Conservation (phyloP, 2,113 vertebrate species). For the Bothrops jararaca region DNA sequence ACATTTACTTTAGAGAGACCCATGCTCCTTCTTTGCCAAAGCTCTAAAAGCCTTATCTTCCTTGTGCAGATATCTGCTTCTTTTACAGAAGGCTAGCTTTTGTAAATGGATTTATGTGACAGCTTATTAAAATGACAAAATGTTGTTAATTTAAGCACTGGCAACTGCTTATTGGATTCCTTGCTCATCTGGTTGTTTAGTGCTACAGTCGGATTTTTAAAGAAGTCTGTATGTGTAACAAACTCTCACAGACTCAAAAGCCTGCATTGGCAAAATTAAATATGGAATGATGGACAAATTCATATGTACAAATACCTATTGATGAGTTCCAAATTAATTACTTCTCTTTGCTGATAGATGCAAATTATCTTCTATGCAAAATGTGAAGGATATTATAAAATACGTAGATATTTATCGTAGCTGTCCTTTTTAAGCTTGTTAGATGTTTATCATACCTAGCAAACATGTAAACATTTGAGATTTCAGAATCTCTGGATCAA, state of each 20-base stretch:
- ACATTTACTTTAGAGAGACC: background rate
- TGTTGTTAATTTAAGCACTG: background rate
- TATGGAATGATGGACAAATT: background rate
- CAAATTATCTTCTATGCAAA: background rate
- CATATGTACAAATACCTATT: background rate
- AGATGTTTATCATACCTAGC: background rate
- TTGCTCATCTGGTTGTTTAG: slow-evolving; percentile 1
- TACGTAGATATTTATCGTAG: too few relatives aligned
- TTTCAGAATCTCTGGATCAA: background rate
- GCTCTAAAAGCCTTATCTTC: background rate
- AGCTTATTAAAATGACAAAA: slow-evolving; percentile 29
- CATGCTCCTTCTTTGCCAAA: background rate
- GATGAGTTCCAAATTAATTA: background rate
- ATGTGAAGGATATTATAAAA: background rate
- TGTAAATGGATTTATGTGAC: slow-evolving; percentile 27
- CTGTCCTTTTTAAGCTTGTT: too few relatives aligned
- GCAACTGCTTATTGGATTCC: background rate
- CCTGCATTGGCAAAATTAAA: background rate
- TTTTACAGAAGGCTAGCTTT: slow-evolving; percentile 15
- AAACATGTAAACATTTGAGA: background rate
- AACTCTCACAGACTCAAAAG: background rate
- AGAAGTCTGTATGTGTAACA: background rate
- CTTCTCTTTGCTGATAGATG: background rate
- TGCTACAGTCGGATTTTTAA: background rate
- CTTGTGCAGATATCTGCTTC: slow-evolving; percentile 22